Evolutionary conservation across 2,113 vertebrate genomes (phyloP), one percentile per base, ranked within the genome.

Genomic region (Ivindomyrus marchei): DNA sequence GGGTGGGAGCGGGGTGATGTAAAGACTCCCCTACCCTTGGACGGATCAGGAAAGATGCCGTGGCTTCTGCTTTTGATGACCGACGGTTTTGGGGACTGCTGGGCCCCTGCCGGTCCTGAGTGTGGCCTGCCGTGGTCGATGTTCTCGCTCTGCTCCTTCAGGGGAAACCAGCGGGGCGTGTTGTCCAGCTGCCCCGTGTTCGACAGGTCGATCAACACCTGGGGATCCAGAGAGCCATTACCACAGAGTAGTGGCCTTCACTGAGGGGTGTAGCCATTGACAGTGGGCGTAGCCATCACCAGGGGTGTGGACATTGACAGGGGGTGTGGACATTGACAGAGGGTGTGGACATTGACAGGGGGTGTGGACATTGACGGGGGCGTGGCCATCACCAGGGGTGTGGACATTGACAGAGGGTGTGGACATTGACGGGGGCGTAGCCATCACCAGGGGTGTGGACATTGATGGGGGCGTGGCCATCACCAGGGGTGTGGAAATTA

Each of bases 11-110:
- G 0, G 49, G 46, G 36, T 53, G 42, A 62, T 24, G 27, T 31
- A 39, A 4, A 53, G 77, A 31, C 21, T 94, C 0, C 15, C 95
- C 94, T 97, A 99, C 98, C 98, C 97, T 99, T 99, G 90, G 97
- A 96, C 62, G 98, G 98, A 93, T 99, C 98, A 4, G 98, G 98
- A 93, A 99, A 99, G 94, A 99, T 98, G 90, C 98, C 98, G 89
- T 99, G 98, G 93, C 98, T 99, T 96, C 98, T 96, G 94, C 98
- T 99, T 91, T 99, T 99, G 95, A 98, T 99, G 89, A 99, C 98
- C 89, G 98, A 98, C 62, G 97, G 97, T 95, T 99, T 98, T 90
- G 98, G 98, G 50, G 97, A 97, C 89, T 96, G 97, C 19, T 97
- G 97, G 94, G 94, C 96, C 87, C 94, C 96, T 36, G 93, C 97